Base-by-base conservation (phyloP, 2,113 vertebrate species). In the Ameiurus melas region DNA sequence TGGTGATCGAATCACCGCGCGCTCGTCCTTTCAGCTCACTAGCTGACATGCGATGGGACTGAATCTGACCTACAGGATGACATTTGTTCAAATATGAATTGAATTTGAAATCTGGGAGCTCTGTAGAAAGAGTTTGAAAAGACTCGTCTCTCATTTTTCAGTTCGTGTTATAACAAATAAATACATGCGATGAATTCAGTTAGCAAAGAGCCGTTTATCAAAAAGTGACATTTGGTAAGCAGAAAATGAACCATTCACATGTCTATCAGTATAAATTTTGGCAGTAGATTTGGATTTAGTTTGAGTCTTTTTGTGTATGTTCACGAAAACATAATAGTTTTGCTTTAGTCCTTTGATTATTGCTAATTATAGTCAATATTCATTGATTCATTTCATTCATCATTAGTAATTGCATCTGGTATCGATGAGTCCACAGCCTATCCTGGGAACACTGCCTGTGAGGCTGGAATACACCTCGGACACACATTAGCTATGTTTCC, bases 1-100 rank as follows among this genome's bases (percentile, higher is more conserved):
- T 2, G 16, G 16, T 83, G 86, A 87, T 83, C 36, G 39, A 87
- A 87, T 87, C 79, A 47, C 51, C 51, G 2, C 36, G 2, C 43
- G 51, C 66, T 58, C 10, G 8, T 43, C 33, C 64, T 83, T 87
- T 83, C 53, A 20, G 64, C 20, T 80, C 25, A 8, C 33, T 58
- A 27, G 64, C 64, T 71, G 86, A 58, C 25, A 5, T 70, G 36
- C 60, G 1, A 39, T 64, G 53, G 16, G 73, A 62, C 27, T 6
- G 73, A 14, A 33, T 86, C 43, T 53, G 62, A 81, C 64, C 86
- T 87, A 78, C 78, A 70, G 51, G 51, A 82, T 82, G 64, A 73
- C 79, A 83, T 87, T 83, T 83, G 16, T 58, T 57, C 43, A 73
- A 55, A 12, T 71, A n/a, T 17, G 51, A 55, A 83, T 36, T 55